Conservation (phyloP, 2,113 vertebrate genomes). For the Larimichthys polyactis region DNA sequence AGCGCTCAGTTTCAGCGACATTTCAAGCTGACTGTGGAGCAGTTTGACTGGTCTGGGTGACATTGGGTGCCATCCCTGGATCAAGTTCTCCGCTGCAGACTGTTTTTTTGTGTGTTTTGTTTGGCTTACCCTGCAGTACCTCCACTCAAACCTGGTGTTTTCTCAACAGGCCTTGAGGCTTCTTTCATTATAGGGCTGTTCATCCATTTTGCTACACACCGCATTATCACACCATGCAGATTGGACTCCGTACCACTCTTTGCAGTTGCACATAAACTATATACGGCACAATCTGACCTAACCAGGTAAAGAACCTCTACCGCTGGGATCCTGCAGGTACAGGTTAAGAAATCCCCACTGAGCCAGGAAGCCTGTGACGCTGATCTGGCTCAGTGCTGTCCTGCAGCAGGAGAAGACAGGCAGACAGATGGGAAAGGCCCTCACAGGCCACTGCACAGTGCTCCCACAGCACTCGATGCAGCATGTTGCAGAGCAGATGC, state of each 20-base stretch:
- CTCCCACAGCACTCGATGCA: slow-evolving; percentile 58
- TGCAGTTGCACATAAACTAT: background rate
- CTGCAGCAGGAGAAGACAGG: slow-evolving; percentile 56
- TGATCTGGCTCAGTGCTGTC: slow-evolving; percentile 57
- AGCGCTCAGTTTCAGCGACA: too few species aligned
- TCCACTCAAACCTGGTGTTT: too few species aligned
- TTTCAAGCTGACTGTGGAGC: too few species aligned
- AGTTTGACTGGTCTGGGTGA: too few species aligned
- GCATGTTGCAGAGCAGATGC: slow-evolving; percentile 57
- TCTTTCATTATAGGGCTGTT: background rate
- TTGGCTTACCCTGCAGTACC: too few species aligned
- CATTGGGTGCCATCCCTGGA: too few species aligned
- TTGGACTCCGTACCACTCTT: background rate
- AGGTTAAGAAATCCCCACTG: slow-evolving; percentile 62
- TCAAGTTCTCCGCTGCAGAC: too few species aligned
- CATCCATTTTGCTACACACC: background rate
- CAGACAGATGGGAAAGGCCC: slow-evolving; percentile 65
- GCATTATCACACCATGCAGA: background rate
- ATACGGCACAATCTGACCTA: background rate
- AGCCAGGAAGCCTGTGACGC: slow-evolving; percentile 46
- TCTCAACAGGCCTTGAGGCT: background rate
- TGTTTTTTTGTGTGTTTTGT: too few species aligned
- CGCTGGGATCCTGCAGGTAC: slow-evolving; percentile 55
- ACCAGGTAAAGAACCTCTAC: slow-evolving; percentile 21
- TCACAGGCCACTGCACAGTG: slow-evolving; percentile 58